Evolutionary conservation across 2,888 invertebrate genomes (phyloP), one percentile per base, ranked within the genome.

Genomic region (Ormyrus rosae): DNA sequence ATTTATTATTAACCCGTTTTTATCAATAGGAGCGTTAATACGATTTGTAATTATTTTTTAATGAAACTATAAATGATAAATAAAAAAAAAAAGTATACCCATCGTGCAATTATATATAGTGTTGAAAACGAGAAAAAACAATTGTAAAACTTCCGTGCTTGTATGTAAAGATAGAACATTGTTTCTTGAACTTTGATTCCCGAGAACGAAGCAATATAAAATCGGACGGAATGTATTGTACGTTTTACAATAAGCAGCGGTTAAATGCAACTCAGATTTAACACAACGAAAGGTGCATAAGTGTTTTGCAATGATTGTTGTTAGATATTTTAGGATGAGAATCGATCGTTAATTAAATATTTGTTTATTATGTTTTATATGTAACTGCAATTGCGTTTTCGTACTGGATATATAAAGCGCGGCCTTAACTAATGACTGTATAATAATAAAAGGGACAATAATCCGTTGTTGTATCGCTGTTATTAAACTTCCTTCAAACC

Each of bases 391-490:
- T 67, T 78, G 67, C 64, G 70, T 75, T 68, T 75, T 67, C 75
- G 67, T 78, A 81, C 13, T 71, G 61, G 61, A 77, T 58, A 65
- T 71, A 60, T 60, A 50, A 50, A 61, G 67, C 51, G 19, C 71
- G 64, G 51, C 67, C 65, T 77, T 46, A 60, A 80, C 79, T 77
- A 80, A 80, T 77, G 79, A 82, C 56, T 82, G 79, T 82, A 82
- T 77, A 69, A 74, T 80, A 82, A 82, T 82, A 82, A 82, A 82
- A 82, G 73, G 79, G 73, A 77, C 72, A 80, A 81, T 79, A 81
- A 81, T 81, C 58, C 71, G 78, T 74, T 81, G 72, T 56, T 76
- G 5, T 72, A 61, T 71, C n/a, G 72, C 69, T 77, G 10, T 71
- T 68, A 70, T 61, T 76, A 45, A 48, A 48, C 65, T 61, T 51